A percentile compares a stretch with the other conserved stretches of the same genome.
These are phyloP conservation scores for Pampusana beccarii DNA, from an alignment of 2,113 vertebrate species.

Conservation along the genomic window DNA sequence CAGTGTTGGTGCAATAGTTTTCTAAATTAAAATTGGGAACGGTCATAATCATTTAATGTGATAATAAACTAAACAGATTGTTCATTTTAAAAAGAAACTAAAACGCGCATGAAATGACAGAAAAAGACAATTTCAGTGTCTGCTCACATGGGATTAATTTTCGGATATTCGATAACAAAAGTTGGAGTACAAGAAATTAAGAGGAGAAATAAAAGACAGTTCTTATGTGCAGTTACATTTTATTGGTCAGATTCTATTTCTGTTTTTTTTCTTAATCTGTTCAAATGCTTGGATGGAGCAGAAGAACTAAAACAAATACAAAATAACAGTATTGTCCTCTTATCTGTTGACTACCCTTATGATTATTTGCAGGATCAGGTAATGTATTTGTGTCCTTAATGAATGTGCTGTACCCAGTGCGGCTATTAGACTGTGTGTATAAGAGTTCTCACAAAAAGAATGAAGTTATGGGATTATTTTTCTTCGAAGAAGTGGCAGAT, in stretches of 20 bases:
- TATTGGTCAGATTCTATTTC: background rate
- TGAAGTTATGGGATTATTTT: background rate
- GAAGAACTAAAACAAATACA: background rate
- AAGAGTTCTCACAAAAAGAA: background rate
- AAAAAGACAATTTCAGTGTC: background rate
- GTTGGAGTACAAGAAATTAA: background rate
- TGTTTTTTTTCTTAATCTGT: background rate
- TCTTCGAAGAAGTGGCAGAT: background rate
- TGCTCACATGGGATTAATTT: background rate
- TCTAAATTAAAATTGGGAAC: background rate
- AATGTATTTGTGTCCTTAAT: background rate
- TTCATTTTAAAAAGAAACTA: background rate
- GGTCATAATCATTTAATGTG: background rate
- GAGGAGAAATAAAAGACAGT: background rate
- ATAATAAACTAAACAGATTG: background rate
- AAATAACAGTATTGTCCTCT: background rate
- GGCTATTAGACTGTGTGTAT: background rate
- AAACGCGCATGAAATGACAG: background rate
- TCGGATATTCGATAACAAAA: background rate
- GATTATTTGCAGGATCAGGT: background rate
- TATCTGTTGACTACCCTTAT: background rate
- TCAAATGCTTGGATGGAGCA: background rate
- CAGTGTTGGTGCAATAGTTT: background rate
- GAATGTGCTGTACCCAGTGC: too few species aligned
- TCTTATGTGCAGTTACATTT: background rate